Base-by-base conservation (phyloP, 37 sponge, comb jelly and placozoan genomes). In the Spongilla lacustris region DNA sequence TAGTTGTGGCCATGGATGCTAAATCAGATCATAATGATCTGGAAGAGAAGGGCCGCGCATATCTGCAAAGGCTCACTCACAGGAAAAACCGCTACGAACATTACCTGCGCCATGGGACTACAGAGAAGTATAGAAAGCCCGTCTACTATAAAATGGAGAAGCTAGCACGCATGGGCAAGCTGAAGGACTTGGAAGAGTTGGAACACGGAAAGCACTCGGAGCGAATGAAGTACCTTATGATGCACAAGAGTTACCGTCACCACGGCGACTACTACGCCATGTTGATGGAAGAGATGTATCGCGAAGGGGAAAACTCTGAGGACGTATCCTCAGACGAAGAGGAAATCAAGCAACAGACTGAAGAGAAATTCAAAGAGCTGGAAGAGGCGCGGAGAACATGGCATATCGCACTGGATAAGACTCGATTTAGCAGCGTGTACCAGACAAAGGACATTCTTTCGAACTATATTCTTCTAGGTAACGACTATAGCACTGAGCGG, bases 301-400 rank as follows among this genome's bases (percentile, higher is more conserved):
- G 58, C 58, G 58, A 58, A 17, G 58, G 58, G 58, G 58, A 17
- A 10, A 17, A 58, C 19, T 5, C 19, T 0, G 33, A 72, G 13
- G 73, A 72, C 27, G 73, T 13, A 1, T 72, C 73, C 30, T 72
- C 73, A 9, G 73, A 72, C 30, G 73, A 72, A 25, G 73, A 72
- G 30, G 73, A 72, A 13, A 58, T 58, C 1, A 58, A 14, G 19
- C 31, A 72, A 14, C 30, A 33, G 21, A 72, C 73, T 0, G 73
- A 72, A 29, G 73, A 72, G 27, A 72, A 24, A 29, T 72, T 72
- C 21, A 33, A 30, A 11, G 73, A n/a, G 11, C 33, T 72, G 27
- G 73, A 72, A 14, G 73, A 72, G 17, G 27, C 2, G 33, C 1
- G 33, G 21, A 13, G 1, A 5, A 72, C 5, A 29, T 72, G 73